Percentiles rank a stretch among this genome's conserved stretches.
phyloP scores from a whole-genome alignment of 2,113 vertebrate species.

The Mus pahari region DNA sequence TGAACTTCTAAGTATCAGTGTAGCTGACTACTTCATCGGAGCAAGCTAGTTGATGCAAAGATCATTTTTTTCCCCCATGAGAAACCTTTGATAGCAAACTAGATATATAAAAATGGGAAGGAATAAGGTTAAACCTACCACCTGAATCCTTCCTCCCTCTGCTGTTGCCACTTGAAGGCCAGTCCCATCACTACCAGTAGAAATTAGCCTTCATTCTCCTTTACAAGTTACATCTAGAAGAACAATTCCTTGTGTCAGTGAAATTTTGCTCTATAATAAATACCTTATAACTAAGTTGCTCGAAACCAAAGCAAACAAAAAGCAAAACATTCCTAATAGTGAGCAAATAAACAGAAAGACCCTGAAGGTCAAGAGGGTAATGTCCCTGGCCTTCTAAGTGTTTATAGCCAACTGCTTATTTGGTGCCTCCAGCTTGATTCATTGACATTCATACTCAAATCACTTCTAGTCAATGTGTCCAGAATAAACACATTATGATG shows the following conservation, averaged over 20 bases:
- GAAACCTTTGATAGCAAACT: neutral
- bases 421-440: neutral
- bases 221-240: neutral
- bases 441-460: neutral
- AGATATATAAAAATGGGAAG: neutral
- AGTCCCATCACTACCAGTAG: neutral
- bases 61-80: neutral
- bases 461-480: neutral
- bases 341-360: neutral
- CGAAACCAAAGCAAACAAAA: neutral
- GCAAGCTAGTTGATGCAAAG: neutral
- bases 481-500: neutral
- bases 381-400: neutral
- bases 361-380: neutral
- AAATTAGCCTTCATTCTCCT: neutral
- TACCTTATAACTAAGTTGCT: neutral
- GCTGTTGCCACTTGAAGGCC: too few relatives aligned
- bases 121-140: neutral
- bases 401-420: neutral
- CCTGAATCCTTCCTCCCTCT: neutral
- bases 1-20: neutral
- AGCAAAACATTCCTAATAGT: neutral
- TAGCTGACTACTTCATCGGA: neutral
- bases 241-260: neutral
- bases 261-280: constrained; percentile 29